Evolutionary conservation across 2,797 vertebrate species (phyloP).

Genomic region (Potorous gilbertii): DNA sequence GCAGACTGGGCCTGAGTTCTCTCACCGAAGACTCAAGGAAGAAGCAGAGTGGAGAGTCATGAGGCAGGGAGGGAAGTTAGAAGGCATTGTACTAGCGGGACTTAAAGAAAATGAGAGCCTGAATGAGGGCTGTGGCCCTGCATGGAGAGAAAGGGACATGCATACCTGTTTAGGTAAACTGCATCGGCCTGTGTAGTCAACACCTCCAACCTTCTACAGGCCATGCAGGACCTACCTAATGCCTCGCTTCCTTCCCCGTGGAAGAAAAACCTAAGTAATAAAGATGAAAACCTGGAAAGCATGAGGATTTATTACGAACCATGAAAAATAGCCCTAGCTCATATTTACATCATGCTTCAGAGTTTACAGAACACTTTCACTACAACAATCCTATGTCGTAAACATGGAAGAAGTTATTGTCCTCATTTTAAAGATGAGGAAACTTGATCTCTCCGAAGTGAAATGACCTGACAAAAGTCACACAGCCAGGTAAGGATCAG

Average conservation of each 20-base stretch:
- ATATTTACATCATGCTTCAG: neutral
- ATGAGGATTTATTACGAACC: conserved; percentile 13
- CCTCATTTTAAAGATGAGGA: neutral
- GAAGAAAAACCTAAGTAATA: conserved; percentile 21
- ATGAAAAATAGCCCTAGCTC: neutral
- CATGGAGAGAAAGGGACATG: neutral
- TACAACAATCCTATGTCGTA: neutral
- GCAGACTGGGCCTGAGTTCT: neutral
- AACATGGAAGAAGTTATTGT: neutral
- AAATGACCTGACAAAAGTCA: neutral
- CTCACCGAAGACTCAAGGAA: neutral
- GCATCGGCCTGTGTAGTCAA: neutral
- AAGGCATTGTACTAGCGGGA: neutral
- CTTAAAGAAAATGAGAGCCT: neutral
- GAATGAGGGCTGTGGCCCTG: neutral
- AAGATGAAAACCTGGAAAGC: conserved; percentile 29
- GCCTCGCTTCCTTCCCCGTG: conserved; percentile 28
- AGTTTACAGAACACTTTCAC: neutral
- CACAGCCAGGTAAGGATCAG: neutral
- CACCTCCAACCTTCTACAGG: neutral
- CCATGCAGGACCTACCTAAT: conserved; percentile 15
- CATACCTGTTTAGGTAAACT: neutral
- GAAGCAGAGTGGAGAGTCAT: neutral
- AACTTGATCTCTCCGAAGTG: neutral
- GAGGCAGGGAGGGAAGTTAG: neutral